phyloP scores from a whole-genome alignment of 2,113 vertebrate genomes.

The Chaetops frenatus region DNA sequence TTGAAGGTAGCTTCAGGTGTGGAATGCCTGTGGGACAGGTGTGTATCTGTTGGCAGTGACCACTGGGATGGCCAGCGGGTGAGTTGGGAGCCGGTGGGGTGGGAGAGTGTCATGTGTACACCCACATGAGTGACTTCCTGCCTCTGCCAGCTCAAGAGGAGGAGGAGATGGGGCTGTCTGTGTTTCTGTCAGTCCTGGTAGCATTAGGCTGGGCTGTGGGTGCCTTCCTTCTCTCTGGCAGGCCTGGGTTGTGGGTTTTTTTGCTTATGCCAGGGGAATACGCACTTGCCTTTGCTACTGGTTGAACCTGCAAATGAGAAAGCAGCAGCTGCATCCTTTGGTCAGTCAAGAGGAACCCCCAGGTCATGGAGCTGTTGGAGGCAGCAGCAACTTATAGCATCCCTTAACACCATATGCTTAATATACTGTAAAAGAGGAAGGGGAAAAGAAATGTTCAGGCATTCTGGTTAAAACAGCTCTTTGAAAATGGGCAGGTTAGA shows the following conservation, averaged over 20 bases:
- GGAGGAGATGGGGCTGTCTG: fast-evolving
- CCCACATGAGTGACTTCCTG: neutral
- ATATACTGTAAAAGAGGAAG: neutral
- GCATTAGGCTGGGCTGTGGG: neutral
- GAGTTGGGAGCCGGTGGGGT: fast-evolving
- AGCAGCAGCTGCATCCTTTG: fast-evolving
- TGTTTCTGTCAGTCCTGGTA: neutral
- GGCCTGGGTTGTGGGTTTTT: neutral
- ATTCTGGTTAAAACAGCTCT: neutral
- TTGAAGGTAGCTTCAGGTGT: neutral
- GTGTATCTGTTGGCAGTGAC: neutral
- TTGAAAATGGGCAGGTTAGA: neutral
- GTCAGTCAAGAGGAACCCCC: neutral
- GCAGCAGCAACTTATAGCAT: neutral
- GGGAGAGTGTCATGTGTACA: too few relatives aligned
- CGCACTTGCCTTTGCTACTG: neutral
- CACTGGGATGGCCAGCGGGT: neutral
- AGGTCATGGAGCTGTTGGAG: neutral
- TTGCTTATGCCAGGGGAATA: fast-evolving
- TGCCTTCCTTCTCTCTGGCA: neutral
- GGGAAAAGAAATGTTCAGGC: neutral
- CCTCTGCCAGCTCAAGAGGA: neutral
- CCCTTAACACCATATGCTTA: neutral
- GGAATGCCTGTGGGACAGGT: fast-evolving
- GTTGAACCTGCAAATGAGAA: neutral